Base-by-base conservation (phyloP, 2,888 invertebrate species). In the Pristionchus japonicus region DNA sequence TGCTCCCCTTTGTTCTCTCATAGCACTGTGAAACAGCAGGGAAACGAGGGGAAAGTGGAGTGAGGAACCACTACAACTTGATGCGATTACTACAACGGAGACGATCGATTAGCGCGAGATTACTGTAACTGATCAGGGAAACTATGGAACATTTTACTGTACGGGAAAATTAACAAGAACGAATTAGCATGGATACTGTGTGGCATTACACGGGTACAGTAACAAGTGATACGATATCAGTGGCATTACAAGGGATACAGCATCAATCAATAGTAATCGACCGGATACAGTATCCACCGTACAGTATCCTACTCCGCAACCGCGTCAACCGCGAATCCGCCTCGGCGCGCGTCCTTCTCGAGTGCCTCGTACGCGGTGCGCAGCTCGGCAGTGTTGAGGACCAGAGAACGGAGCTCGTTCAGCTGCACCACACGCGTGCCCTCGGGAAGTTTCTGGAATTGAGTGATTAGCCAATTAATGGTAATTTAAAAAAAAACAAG, bases 391-490 rank as follows among this genome's bases (percentile, higher is more conserved):
- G 82, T 27, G 27, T 31, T 31, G 49, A 9, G 1, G 37, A 84
- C 84, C 17, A 61, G 15, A 15, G 61, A 17, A 37, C 84, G 84
- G 9, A 84, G 84, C 4, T 84, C 84, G 23, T 11, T n/a, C 6
- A 84, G 37, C 23, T 57, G 84, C 23, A 31, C 61, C n/a, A 84
- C 40, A 20, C 84, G 84, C 1, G 61, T 3, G 27, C 61, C 61
- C 37, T 84, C 84, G 17, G 84, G 61, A 15, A 84, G 37, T n/a
- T 61, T 57, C 84, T 84, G 61, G 1, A 84, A 52, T 37, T 27
- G n/a, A n/a, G n/a, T 17, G 23, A 11, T 34, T 67, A 67, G 9
- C 34, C 13, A 34, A 3, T 31, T 67, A 34, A 31, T 34, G 34
- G 9, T 67, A 34, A 34, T 67, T 34, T 15, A 67, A n/a, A n/a